A percentile compares a stretch with the other conserved stretches of the same genome.
phyloP scores from a whole-genome alignment of 2,888 invertebrate genomes.

The Loripinus fragilis region DNA sequence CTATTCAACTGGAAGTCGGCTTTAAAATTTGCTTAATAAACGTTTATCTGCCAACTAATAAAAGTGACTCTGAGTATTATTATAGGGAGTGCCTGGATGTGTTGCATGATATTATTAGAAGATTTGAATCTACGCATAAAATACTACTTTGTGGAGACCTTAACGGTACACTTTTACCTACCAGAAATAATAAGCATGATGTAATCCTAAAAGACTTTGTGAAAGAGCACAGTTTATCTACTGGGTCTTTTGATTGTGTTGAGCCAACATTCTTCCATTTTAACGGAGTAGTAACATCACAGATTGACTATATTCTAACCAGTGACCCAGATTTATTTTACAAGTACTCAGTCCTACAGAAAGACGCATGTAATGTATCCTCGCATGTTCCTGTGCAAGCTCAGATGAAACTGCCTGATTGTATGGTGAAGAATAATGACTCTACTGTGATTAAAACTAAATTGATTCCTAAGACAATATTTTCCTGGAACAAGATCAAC shows the following conservation, averaged over 20 bases:
- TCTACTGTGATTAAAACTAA: not conserved
- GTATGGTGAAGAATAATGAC: not conserved
- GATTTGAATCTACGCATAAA: not conserved
- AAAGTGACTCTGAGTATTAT: not conserved
- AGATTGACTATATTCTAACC: not conserved
- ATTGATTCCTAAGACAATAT: not conserved
- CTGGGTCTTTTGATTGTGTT: not conserved
- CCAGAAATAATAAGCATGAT: constrained; percentile 3
- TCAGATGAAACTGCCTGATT: not conserved
- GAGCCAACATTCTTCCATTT: constrained; percentile 10
- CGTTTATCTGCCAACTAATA: not conserved
- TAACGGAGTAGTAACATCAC: constrained; percentile 4
- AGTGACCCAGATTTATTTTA: not conserved
- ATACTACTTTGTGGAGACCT: not conserved
- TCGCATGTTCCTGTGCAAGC: not conserved
- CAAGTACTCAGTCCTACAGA: not conserved
- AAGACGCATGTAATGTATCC: not conserved
- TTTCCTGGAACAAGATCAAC: not conserved
- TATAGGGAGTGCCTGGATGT: not conserved
- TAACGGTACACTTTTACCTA: not conserved
- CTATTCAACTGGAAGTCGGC: not conserved
- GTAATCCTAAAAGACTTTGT: not conserved
- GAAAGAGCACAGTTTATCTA: not conserved
- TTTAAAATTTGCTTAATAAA: not conserved
- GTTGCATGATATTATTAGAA: not conserved